Base-by-base conservation (phyloP, 1,140 invertebrate species). In the Zaprionus camerounensis region DNA sequence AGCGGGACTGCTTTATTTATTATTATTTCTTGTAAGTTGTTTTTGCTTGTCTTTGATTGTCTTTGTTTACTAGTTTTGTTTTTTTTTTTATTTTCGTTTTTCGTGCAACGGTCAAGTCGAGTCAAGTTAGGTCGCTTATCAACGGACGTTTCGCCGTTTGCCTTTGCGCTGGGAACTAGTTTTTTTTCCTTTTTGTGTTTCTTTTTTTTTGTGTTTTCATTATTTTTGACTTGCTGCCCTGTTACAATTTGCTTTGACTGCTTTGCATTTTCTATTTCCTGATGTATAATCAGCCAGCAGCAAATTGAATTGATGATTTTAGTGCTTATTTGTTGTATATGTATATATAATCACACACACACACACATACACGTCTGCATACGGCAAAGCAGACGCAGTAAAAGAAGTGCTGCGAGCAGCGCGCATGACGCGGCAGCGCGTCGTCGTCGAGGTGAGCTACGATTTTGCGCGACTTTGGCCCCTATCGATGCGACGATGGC, bases 181-280 rank as follows among this genome's bases (percentile, higher is more conserved):
- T 87, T 86, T 71, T 44, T 13, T 64, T 26, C 53, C 55, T 5
- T 13, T 36, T 34, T 44, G 6, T 24, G 12, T 7, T 62, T 41
- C 31, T 41, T 53, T 41, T n/a, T 4, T 58, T 36, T 36, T 58
- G 20, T n/a, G 22, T 59, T 41, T 59, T 61, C 34, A 44, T 61
- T 13, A 41, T 44, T 64, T 51, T 36, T 31, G 46, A 22, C 34
- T 55, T 31, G 73, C 71, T 78, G 69, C 84, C 81, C 81, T 90
- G 85, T 90, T 90, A 90, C 85, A 90, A 85, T 90, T 90, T 85
- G 86, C 81, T 80, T 84, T 71, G 66, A 58, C 81, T 90, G 76
- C 56, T 90, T 90, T 68, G 85, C 85, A 90, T 90, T 90, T 90
- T 90, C 67, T 90, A 91, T 90, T 90, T 90, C 85, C 85, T 90